These are phyloP conservation scores for Brachionus sp. DNA, from an alignment of 1,140 invertebrate genomes.

Conservation along the genomic window DNA sequence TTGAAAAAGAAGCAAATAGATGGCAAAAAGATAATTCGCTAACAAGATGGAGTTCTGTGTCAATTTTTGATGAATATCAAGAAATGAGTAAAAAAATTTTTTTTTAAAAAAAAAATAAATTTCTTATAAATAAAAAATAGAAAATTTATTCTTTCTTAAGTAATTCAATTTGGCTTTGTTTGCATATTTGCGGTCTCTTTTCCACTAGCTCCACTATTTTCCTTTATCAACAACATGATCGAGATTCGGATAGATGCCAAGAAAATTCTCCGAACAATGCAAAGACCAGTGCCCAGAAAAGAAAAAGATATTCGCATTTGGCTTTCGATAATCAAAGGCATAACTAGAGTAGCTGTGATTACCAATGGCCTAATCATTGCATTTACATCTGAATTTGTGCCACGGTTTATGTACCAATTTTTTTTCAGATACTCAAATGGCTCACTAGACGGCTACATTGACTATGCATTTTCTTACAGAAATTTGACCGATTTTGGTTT, in stretches of 20 bases:
- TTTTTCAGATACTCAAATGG: neutral
- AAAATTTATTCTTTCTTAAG: neutral
- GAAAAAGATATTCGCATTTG: slow-evolving; percentile 9
- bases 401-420: slow-evolving; percentile 21
- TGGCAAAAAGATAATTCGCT: neutral
- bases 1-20: neutral
- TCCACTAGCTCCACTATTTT: slow-evolving; percentile 71
- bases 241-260: slow-evolving; percentile 77
- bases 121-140: too few species aligned
- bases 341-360: neutral
- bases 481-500: slow-evolving; percentile 32
- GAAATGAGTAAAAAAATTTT: neutral
- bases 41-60: neutral
- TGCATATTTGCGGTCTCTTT: slow-evolving; percentile 18
- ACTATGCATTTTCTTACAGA: neutral
- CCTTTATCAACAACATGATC: slow-evolving; percentile 75
- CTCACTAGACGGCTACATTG: neutral
- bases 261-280: slow-evolving; percentile 72
- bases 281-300: slow-evolving; percentile 60
- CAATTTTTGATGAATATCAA: slow-evolving; percentile 4
- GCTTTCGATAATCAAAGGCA: slow-evolving; percentile 1
- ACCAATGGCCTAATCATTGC: slow-evolving; percentile 41
- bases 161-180: slow-evolving; percentile 44
- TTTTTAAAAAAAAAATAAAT: neutral
- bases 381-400: slow-evolving; percentile 39